A percentile compares a stretch with the other conserved stretches of the same genome.
Conservation (phyloP, 1,140 invertebrate species). For the Solenopsis invicta region DNA sequence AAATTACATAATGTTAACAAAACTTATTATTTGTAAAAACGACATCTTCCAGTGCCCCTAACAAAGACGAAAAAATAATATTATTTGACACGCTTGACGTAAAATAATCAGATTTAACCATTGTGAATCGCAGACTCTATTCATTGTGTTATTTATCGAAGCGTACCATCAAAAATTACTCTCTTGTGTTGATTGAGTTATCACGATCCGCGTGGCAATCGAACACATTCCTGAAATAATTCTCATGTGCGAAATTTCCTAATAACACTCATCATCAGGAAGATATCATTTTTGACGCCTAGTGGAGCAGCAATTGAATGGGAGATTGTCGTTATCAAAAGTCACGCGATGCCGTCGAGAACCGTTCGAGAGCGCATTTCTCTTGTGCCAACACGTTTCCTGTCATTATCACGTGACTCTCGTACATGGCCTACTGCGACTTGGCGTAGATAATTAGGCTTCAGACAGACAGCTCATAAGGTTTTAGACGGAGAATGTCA, state of each 20-base stretch:
- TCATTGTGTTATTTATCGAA: constrained; percentile 16
- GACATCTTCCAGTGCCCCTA: background rate
- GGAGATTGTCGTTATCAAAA: constrained; percentile 10
- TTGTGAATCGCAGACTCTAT: background rate
- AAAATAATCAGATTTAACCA: background rate
- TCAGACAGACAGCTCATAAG: background rate
- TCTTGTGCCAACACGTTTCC: constrained; percentile 43
- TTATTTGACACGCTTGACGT: background rate
- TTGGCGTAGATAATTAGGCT: constrained; percentile 59
- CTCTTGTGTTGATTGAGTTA: background rate
- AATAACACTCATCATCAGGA: background rate
- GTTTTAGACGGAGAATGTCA: constrained; percentile 11
- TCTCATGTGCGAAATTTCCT: background rate
- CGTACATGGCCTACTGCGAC: constrained; percentile 1
- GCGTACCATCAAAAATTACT: background rate
- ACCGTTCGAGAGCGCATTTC: constrained; percentile 39
- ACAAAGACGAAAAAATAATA: background rate
- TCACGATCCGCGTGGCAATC: background rate
- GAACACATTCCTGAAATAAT: constrained; percentile 1
- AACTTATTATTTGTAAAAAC: too few species aligned
- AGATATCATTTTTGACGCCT: constrained; percentile 1
- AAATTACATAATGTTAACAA: too few species aligned
- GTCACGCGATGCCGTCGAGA: constrained; percentile 53
- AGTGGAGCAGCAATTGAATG: background rate
- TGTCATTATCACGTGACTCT: constrained; percentile 55